Base-by-base conservation (phyloP, 2,888 invertebrate genomes). In the Mellilla xanthometata region DNA sequence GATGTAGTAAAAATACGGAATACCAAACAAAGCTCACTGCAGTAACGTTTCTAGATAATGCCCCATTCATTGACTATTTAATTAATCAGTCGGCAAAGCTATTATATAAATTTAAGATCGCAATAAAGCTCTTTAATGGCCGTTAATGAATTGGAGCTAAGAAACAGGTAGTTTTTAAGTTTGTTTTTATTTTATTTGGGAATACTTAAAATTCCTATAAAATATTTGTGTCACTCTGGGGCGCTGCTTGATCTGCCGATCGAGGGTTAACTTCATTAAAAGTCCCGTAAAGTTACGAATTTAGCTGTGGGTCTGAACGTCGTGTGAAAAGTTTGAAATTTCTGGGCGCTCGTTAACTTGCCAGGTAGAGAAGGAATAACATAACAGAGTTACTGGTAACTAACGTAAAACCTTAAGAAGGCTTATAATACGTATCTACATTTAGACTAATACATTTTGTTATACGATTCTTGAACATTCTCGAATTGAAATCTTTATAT, bases 101-200 rank as follows among this genome's bases (percentile, higher is more conserved):
- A 59, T 65, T 59, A 64, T 62, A 80, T 84, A 87, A 84, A 86
- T 81, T 75, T 56, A 69, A 55, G 62, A 60, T 53, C 62, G 73
- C 72, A 72, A 81, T 85, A 85, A 85, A 82, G 65, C 63, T 79
- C 76, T 73, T 80, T 83, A 83, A 84, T 81, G 69, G 65, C 60
- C 74, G 58, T 72, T 83, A 88, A 87, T 88, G 84, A 86, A 88
- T 87, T 86, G 81, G 80, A 74, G 68, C 69, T 71, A 72, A 58
- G 77, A 76, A 76, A 76, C 87, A 85, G 86, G 85, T 87, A 87
- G 78, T 63, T n/a, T n/a, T n/a, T n/a, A n/a, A n/a, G n/a, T n/a
- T n/a, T 49, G 50, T 24, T 45, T 40, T 40, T 15, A 52, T 57
- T 58, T 65, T 60, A 53, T 52, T 64, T 72, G 60, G 62, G 74